Conservation (phyloP, 1,140 invertebrate species). For the Wiebesia pumilae region DNA sequence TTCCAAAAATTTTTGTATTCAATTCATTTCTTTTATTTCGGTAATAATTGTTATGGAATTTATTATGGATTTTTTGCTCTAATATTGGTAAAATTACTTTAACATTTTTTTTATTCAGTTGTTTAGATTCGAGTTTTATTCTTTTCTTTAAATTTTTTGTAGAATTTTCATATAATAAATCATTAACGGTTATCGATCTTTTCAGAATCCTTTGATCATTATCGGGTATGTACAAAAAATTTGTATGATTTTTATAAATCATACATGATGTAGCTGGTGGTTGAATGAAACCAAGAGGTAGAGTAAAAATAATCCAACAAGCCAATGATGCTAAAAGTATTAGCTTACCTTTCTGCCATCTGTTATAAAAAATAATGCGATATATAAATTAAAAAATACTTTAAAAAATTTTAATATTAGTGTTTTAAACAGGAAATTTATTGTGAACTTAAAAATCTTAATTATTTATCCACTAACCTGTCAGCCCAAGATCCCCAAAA, state of each 20-base stretch:
- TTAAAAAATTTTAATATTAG: too few species aligned
- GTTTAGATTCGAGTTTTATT: not conserved
- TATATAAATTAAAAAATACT: not conserved
- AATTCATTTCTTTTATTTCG: not conserved
- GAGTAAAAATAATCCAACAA: constrained; percentile 97
- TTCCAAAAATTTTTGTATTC: too few species aligned
- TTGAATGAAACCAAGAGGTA: constrained; percentile 95
- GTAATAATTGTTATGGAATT: not conserved
- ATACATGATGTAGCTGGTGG: constrained; percentile 93
- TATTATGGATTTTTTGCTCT: not conserved
- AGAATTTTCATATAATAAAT: not conserved
- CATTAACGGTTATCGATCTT: constrained; percentile 56
- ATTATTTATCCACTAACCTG: constrained; percentile 75
- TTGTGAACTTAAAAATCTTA: not conserved
- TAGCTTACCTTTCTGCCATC: constrained; percentile 90
- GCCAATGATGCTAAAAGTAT: constrained; percentile 93
- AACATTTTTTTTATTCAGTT: not conserved
- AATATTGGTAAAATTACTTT: not conserved
- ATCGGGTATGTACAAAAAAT: constrained; percentile 69
- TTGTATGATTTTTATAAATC: constrained; percentile 82
- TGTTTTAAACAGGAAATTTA: too few species aligned
- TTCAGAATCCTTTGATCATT: constrained; percentile 66
- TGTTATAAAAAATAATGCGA: constrained; percentile 58
- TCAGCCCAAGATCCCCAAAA: constrained; percentile 98
- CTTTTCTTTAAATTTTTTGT: not conserved